Base-by-base conservation (phyloP, 2,113 vertebrate genomes). In the Paracanthobrama guichenoti region DNA sequence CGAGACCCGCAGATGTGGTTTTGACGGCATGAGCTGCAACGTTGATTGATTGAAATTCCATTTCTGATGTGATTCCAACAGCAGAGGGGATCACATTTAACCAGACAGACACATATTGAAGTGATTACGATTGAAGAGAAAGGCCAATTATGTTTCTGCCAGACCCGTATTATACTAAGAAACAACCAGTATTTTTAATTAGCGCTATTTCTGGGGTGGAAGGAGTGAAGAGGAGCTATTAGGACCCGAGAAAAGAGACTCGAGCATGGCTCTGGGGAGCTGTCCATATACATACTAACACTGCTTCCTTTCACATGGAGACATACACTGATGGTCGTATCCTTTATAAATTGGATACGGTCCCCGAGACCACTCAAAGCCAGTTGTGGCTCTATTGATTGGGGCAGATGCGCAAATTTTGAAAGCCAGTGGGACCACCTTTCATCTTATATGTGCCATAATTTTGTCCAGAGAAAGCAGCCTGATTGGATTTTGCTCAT, bases 81-180 rank as follows among this genome's bases (percentile, higher is more conserved):
- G 81, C 74, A 67, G 62, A 79, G 74, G 84, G 53, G 82, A 79
- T 90, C 80, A 90, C 75, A 88, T 90, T 87, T 42, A 80, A 87
- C 76, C 87, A 85, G 90, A 89, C 82, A 78, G 86, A 82, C 81
- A 60, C 88, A 89, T 84, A 84, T 71, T 84, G 84, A 81, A 73
- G 88, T 89, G 88, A 94, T 92, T 90, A 90, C 79, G 86, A 81
- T 86, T 72, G 83, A 87, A 48, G 55, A 73, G 82, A 79, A 77
- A 46, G 77, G 79, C 81, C 77, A 84, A 82, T 89, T 90, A 84
- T 81, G 84, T 83, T 89, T 59, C 79, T 83, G 82, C 81, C 75
- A 86, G 73, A 85, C 80, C 84, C 85, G 22, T 75, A 74, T 86
- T 89, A 57, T 87, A 67, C 90, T 84, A 73, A 82, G 64, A 86